Conservation (phyloP, 2,797 vertebrate genomes). For the Holocentrus rufus region DNA sequence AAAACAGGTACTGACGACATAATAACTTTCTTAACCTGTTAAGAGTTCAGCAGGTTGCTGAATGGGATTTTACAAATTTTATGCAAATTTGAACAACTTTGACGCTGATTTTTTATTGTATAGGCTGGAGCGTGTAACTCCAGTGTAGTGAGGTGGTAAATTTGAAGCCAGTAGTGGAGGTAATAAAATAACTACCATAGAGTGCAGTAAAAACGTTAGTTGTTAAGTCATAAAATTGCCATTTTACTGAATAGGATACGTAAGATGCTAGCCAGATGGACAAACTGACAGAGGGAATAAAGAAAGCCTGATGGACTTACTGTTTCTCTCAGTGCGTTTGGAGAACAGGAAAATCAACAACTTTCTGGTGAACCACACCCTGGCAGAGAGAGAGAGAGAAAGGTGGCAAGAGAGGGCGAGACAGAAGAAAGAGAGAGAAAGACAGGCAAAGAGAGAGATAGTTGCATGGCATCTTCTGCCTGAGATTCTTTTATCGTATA, state of each 20-base stretch:
- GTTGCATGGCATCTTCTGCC: too few relatives aligned
- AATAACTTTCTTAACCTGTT: too few relatives aligned
- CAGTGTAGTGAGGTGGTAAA: too few relatives aligned
- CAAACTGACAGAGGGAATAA: neutral
- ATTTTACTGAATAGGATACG: neutral
- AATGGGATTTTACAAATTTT: too few relatives aligned
- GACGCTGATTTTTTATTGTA: too few relatives aligned
- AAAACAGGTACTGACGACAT: too few relatives aligned
- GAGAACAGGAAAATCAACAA: slow-evolving; percentile 93
- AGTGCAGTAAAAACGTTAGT: neutral
- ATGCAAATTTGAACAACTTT: too few relatives aligned
- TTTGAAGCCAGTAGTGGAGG: neutral
- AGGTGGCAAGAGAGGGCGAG: neutral
- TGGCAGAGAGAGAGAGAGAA: slow-evolving; percentile 69
- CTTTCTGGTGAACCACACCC: slow-evolving; percentile 92
- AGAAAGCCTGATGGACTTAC: slow-evolving; percentile 80
- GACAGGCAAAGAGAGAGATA: neutral
- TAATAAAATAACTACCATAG: neutral
- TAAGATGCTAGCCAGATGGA: neutral
- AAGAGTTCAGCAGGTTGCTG: too few relatives aligned
- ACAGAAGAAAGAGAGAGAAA: neutral
- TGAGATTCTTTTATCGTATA: neutral
- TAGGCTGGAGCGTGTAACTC: too few relatives aligned
- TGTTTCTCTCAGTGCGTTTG: slow-evolving; percentile 95
- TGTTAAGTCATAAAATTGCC: neutral